A percentile compares a stretch with the other conserved stretches of the same genome.
Evolutionary conservation across 2,888 invertebrate genomes (phyloP).

Genomic region (Mellilla xanthometata): DNA sequence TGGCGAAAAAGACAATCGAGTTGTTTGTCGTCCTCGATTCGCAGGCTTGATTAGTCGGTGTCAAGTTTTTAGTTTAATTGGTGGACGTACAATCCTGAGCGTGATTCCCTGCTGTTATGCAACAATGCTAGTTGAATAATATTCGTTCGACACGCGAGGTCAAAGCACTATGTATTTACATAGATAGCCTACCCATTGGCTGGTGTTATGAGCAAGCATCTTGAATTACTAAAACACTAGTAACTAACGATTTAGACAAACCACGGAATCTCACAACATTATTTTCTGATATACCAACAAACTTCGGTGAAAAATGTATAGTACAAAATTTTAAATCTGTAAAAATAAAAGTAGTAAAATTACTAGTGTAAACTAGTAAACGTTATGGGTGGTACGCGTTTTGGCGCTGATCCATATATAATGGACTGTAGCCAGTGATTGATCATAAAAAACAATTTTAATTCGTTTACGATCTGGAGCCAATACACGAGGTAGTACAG

Average conservation of each 20-base stretch:
- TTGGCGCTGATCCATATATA: slow-evolving; percentile 41
- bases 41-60: slow-evolving; percentile 25
- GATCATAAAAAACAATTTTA: slow-evolving; percentile 39
- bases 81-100: slow-evolving; percentile 16
- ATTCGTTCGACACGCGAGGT: slow-evolving; percentile 49
- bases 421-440: slow-evolving; percentile 35
- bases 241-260: not conserved
- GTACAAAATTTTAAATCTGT: not conserved
- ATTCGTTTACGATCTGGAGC: slow-evolving; percentile 24
- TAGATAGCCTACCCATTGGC: not conserved
- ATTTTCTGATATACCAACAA: slow-evolving; percentile 7
- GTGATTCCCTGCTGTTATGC: slow-evolving; percentile 41
- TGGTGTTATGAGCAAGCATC: too few species aligned
- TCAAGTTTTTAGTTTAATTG: slow-evolving; percentile 29
- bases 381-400: slow-evolving; percentile 28
- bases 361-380: slow-evolving; percentile 24
- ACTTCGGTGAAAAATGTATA: not conserved
- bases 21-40: slow-evolving; percentile 33
- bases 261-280: not conserved
- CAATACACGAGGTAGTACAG: too few species aligned
- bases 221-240: not conserved
- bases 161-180: slow-evolving; percentile 20
- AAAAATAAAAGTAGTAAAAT: slow-evolving; percentile 15
- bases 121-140: slow-evolving; percentile 34
- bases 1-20: slow-evolving; percentile 28